Base-by-base conservation (phyloP, 2,113 vertebrate species). In the Gymnobelideus leadbeateri region DNA sequence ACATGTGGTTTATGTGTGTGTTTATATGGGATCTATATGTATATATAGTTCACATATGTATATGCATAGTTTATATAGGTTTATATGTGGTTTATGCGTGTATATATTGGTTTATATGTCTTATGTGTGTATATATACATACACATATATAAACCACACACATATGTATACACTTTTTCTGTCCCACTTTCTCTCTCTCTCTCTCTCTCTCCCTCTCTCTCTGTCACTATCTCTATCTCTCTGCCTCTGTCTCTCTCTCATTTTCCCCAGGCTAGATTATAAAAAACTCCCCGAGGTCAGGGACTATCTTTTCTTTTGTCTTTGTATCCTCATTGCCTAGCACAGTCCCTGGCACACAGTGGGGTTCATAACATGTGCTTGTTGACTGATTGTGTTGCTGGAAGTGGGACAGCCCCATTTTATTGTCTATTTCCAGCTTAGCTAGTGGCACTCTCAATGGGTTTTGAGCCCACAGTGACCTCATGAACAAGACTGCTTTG, bases 381-480 rank as follows among this genome's bases (percentile, higher is more conserved):
- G 16, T 84, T 84, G 2, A 6, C 23, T 24, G 9, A 49, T 77
- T 37, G 7, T 46, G 2, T 19, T 53, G 92, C 52, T 1, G 0
- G 21, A 0, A 53, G 51, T 0, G 1, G 89, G 89, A n/a, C 94
- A 52, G 77, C 51, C 12, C 0, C 1, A 0, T 49, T 89, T 47
- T 3, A 95, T 53, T 3, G 93, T 51, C 24, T 51, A 21, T 31
- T 53, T 61, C 96, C 91, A 25, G 51, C 92, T 84, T n/a, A 0
- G 19, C 55, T 11, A 8, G 92, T 3, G 12, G 95, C 95, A 93
- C 92, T 51, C 54, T 93, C 96, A 92, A 91, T 92, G 89, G 2
- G 92, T 97, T 91, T 43, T 0, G 0, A 23, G 93, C 95, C 97
- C 96, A 52, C 92, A 19, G 89, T 24, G 90, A 95, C 97, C 97